Percentiles rank a stretch among this genome's conserved stretches.
phyloP scores from a whole-genome alignment of 2,888 invertebrate species.

The Notodonta ziczac region DNA sequence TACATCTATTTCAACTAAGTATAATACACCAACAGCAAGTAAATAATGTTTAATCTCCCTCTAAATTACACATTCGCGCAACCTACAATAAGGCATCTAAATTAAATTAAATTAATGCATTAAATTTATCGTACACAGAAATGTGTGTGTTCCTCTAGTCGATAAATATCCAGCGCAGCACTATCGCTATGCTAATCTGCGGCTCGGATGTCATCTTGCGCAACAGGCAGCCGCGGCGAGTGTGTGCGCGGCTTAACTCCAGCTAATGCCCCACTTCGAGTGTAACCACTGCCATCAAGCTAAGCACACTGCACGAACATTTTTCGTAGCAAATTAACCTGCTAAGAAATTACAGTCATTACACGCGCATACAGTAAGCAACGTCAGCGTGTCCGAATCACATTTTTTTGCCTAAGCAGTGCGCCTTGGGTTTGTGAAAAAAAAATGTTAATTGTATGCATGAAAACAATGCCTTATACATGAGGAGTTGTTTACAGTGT shows the following conservation, averaged over 20 bases:
- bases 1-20: no score
- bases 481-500: neutral
- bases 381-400: constrained; percentile 20
- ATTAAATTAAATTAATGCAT: no score
- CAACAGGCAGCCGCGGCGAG: constrained; percentile 75
- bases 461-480: neutral
- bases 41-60: no score
- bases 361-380: constrained; percentile 21
- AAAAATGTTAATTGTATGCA: neutral
- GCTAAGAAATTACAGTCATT: constrained; percentile 41
- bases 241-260: constrained; percentile 71
- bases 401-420: neutral
- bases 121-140: neutral
- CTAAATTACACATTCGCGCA: no score
- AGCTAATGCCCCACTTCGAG: constrained; percentile 63
- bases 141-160: neutral
- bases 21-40: no score
- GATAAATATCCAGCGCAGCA: constrained; percentile 40
- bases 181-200: constrained; percentile 78
- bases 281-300: constrained; percentile 48
- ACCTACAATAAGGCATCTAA: no score
- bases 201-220: constrained; percentile 80
- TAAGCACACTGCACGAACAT: constrained; percentile 40
- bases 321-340: constrained; percentile 46
- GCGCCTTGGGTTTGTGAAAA: neutral